Evolutionary conservation across 64 coral and sea anemone genomes (phyloP), one percentile per base, ranked within the genome.

Genomic region (Montipora cactus): DNA sequence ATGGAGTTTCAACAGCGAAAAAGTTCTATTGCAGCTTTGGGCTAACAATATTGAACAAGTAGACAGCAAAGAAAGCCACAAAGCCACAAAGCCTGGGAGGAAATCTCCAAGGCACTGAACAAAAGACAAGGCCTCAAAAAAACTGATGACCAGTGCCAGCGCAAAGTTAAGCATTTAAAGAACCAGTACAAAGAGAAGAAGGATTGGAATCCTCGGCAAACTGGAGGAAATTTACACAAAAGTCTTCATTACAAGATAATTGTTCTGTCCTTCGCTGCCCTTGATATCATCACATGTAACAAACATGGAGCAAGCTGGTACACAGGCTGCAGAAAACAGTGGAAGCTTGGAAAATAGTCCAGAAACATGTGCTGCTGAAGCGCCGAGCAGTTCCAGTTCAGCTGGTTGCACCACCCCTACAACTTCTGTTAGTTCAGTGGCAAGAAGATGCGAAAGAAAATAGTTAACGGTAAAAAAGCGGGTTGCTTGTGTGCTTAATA

Each of bases 31-130:
- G 3, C 53, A 57, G 11, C 53, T 57, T 57, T 57, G 53, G 53
- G 53, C 53, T 57, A 11, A 57, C 53, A 57, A 57, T 57, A 57
- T 57, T 57, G 53, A 57, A 57, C 6, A 66, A 51, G 49, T 92
- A 8, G 90, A 92, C 51, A 92, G 90, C 50, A 92, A 84, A 74
- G 80, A 92, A 1, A 84, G 90, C 12, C 70, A 67, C 44, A 92
- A 92, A 76, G 50, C 47, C 16, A 67, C 44, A 92, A 92, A 76
- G 50, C 47, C 16, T 92, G 90, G 90, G 68, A 84, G 1, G 21
- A 85, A 76, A 92, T 92, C 9, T 57, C 7, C 53, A 57, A 57
- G 53, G 53, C 53, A 11, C 53, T 57, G 53, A 57, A 57, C 11
- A 0, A 57, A 57, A 57, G 53, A 57, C 53, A 57, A 57, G 53